Evolutionary conservation across 2,797 vertebrate species (phyloP), one percentile per base, ranked within the genome.

Genomic region (Mallotus villosus): DNA sequence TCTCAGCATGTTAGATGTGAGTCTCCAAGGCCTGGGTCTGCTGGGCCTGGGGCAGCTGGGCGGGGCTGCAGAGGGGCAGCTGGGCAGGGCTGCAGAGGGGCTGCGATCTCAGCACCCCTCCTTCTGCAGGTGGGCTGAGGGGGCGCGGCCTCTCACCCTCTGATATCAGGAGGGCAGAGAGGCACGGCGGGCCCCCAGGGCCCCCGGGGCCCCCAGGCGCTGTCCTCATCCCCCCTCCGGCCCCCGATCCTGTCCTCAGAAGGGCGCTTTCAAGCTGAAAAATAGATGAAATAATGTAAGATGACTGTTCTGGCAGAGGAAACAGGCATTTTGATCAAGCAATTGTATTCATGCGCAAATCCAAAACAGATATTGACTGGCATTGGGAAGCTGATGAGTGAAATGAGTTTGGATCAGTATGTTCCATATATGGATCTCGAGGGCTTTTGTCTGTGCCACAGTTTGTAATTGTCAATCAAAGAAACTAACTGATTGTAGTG

Each of bases 131-230:
- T 8, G 49, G 6, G 2, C 41, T 77, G 37, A 1, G 11, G 37
- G 60, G 29, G 29, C 62, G 67, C 22, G 27, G 72, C n/a, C 86
- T 79, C 4, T 73, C 88, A 25, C 80, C 75, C 74, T 91, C 88
- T 17, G 74, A 84, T 24, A 90, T 91, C 70, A 89, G 77, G 72
- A 87, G 84, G 55, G 81, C 78, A 51, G 81, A 84, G 6, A 24
- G 41, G 19, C 85, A 75, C 63, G 78, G 67, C 9, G 17, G 22
- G 12, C 29, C 32, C 46, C 22, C 32, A 1, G 32, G 5, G 1
- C 29, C 32, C 46, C 22, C 32, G 0, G 32, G 5, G 1, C 32
- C 49, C 6, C 7, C 12, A 41, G 22, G 4, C 1, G 2, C 16
- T 67, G 46, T 24, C 67, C 62, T 0, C 78, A 55, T 74, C 71